Conservation (phyloP, 35 echinoderm and acorn worm genomes). For the Lytechinus pictus region DNA sequence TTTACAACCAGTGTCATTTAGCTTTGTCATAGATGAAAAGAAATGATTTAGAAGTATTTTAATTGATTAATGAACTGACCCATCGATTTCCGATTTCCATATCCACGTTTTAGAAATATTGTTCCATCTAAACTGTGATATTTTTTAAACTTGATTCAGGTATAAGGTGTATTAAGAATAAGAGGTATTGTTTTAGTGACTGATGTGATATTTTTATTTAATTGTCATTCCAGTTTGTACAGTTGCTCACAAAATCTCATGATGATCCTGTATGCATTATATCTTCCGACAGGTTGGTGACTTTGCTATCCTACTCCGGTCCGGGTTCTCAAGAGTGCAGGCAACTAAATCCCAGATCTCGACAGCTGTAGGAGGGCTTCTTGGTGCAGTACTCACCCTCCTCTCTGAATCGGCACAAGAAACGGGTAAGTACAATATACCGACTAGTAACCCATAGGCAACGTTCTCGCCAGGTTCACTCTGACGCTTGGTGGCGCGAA, state of each 20-base stretch:
- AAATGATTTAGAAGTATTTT: no score
- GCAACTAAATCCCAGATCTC: slow-evolving; percentile 82
- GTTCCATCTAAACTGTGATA: no score
- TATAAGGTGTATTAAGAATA: no score
- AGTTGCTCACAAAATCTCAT: background rate
- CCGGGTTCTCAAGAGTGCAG: slow-evolving; percentile 77
- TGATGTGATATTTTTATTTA: background rate
- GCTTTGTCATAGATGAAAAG: no score
- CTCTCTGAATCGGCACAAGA: slow-evolving; percentile 86
- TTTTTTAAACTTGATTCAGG: no score
- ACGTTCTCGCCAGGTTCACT: no score
- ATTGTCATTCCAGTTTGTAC: background rate
- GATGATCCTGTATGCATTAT: background rate
- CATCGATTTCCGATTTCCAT: no score
- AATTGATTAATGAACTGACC: no score
- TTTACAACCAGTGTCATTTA: no score
- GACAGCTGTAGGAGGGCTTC: slow-evolving; percentile 79
- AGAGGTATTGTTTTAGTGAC: background rate
- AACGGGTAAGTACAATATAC: slow-evolving; percentile 67
- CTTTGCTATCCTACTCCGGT: slow-evolving; percentile 88
- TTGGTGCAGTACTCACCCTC: slow-evolving; percentile 81
- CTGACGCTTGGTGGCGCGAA: no score
- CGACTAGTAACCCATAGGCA: no score
- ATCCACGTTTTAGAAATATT: no score
- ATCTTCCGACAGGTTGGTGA: slow-evolving; percentile 81